A percentile compares a stretch with the other conserved stretches of the same genome.
These are phyloP conservation scores for Megaustenia siamemsis DNA, from an alignment of 2,888 invertebrate species.

Conservation along the genomic window DNA sequence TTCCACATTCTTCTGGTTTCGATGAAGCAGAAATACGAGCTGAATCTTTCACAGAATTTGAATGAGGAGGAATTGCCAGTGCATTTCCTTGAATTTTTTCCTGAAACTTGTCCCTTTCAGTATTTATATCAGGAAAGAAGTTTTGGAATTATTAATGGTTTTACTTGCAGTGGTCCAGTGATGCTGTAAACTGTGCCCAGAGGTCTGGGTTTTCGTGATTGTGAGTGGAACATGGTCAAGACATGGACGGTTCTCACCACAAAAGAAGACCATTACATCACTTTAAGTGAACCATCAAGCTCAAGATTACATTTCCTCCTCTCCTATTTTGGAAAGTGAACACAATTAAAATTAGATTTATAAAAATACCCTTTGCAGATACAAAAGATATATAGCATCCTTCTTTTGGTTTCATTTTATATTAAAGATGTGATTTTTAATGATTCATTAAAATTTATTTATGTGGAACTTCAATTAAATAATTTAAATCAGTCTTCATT, in stretches of 20 bases:
- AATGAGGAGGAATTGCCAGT: constrained; percentile 64
- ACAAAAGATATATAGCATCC: background rate
- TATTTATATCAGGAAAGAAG: constrained; percentile 22
- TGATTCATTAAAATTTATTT: too few relatives aligned
- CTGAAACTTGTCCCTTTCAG: constrained; percentile 43
- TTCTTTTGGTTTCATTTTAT: background rate
- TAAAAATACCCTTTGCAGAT: background rate
- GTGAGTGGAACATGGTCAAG: background rate
- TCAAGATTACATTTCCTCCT: too few relatives aligned
- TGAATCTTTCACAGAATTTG: constrained; percentile 2
- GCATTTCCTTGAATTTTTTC: constrained; percentile 65
- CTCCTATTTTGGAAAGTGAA: too few relatives aligned
- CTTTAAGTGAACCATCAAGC: background rate
- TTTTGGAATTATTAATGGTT: constrained; percentile 50
- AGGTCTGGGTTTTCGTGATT: constrained; percentile 18
- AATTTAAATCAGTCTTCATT: too few relatives aligned
- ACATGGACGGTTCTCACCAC: too few relatives aligned
- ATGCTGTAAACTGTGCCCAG: constrained; percentile 43
- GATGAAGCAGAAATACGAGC: background rate
- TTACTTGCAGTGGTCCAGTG: constrained; percentile 34
- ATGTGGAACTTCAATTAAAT: too few relatives aligned
- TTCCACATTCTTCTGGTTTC: constrained; percentile 42
- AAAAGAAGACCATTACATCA: too few relatives aligned
- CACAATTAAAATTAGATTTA: background rate
- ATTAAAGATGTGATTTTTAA: too few relatives aligned